A percentile compares a stretch with the other conserved stretches of the same genome.
Evolutionary conservation across 2,888 invertebrate species (phyloP).

Genomic region (Oconnorella tubifera): DNA sequence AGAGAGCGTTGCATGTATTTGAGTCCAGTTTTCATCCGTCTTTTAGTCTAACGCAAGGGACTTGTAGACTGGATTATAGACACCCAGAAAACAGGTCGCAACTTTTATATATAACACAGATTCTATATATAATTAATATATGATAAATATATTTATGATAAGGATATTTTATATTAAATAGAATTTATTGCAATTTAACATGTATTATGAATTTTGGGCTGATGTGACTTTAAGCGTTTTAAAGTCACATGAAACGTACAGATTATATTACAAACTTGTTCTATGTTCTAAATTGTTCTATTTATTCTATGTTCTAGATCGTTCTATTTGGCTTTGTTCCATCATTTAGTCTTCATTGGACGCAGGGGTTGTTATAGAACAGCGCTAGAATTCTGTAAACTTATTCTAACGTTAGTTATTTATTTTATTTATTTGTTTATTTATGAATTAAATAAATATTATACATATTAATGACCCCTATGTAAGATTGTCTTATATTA

Average conservation of each 20-base stretch:
- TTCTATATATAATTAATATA: conserved; percentile 3
- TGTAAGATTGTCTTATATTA: not conserved
- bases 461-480: no score
- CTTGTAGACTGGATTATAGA: conserved; percentile 72
- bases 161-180: no score
- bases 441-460: no score
- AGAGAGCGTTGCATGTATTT: conserved; percentile 71
- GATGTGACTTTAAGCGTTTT: no score
- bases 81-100: conserved; percentile 73
- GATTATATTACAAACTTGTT: not conserved
- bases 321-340: conserved; percentile 75
- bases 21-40: conserved; percentile 76
- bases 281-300: not conserved
- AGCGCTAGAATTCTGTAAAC: conserved; percentile 80
- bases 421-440: not conserved
- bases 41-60: conserved; percentile 72
- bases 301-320: conserved; percentile 60
- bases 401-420: conserved; percentile 63
- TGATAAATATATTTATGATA: no score
- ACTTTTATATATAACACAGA: not conserved
- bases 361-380: conserved; percentile 78
- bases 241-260: no score
- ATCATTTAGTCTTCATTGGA: conserved; percentile 73
- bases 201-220: no score
- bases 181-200: no score